Evolutionary conservation across 1,140 invertebrate genomes (phyloP), one percentile per base, ranked within the genome.

Genomic region (Andrena cerasifolii): DNA sequence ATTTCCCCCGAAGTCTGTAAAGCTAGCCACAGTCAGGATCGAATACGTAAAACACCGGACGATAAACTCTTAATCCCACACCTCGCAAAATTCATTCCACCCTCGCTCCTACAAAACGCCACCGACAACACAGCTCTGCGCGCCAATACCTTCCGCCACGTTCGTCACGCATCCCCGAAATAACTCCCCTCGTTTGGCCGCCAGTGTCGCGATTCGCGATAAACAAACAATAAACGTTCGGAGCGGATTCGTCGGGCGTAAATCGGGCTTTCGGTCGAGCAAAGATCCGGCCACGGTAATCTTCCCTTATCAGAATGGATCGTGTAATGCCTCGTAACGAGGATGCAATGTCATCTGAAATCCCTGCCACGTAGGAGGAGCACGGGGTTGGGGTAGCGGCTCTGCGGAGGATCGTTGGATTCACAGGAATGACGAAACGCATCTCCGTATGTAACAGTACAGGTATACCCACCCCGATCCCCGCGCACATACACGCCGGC

Each of bases 291-390:
- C 7, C 2, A 12, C 16, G 67, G 75, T 85, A 84, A 85, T 84
- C 83, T 79, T 83, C 73, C 67, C 78, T 82, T 85, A 76, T 83
- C 77, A 74, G 68, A 65, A 62, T 45, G 70, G 79, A 85, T 84
- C 75, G 75, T 68, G 62, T 85, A 85, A 85, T 85, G 76, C 83
- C 84, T 70, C 65, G 82, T 85, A 85, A 85, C 83, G 83, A 85
- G 84, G 79, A 85, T 85, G 84, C 84, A 85, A 85, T 85, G 84
- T 84, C 70, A 71, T 61, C 76, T 65, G 83, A 85, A 85, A 84
- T 84, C 83, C 83, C 82, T 78, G 67, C 78, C 78, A 74, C 61
- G 76, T 78, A 49, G 78, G 56, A 10, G 36, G n/a, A n/a, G n/a
- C n/a, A n/a, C n/a, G n/a, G n/a, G n/a, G n/a, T n/a, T n/a, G n/a